A percentile compares a stretch with the other conserved stretches of the same genome.
Conservation (phyloP, 2,797 vertebrate species). For the Halcyon smyrnensis region DNA sequence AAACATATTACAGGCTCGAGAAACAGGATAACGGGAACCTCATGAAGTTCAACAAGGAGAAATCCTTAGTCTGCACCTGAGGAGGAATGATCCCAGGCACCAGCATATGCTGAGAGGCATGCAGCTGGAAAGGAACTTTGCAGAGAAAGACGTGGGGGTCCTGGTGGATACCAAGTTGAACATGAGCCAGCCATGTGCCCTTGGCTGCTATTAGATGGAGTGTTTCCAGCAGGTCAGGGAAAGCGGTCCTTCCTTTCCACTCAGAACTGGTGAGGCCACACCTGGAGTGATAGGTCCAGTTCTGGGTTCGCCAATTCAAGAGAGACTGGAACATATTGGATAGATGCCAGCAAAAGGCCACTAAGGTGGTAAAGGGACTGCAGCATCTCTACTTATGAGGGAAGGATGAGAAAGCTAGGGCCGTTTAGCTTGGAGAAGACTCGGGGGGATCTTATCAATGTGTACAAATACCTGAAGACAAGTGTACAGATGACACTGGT, state of each 20-base stretch:
- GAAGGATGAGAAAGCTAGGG: background rate
- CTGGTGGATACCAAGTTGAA: background rate
- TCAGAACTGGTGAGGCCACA: background rate
- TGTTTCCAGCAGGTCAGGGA: background rate
- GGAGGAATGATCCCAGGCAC: background rate
- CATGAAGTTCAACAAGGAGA: background rate
- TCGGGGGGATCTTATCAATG: background rate
- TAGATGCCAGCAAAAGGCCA: background rate
- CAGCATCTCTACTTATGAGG: background rate
- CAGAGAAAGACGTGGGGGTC: background rate
- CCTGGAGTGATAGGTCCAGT: background rate
- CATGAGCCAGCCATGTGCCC: background rate
- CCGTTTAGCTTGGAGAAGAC: background rate
- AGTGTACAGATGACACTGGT: background rate
- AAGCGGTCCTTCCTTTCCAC: background rate
- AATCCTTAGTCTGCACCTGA: background rate
- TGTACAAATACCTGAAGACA: background rate
- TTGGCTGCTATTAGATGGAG: background rate
- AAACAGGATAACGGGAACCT: background rate
- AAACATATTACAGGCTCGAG: background rate
- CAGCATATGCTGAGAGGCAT: background rate
- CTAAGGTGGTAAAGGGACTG: background rate
- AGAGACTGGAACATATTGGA: too few species aligned
- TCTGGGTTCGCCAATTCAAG: background rate
- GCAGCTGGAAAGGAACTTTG: background rate